These are phyloP conservation scores for Nemotelus pantherinus DNA, from an alignment of 2,888 invertebrate species.

Conservation along the genomic window DNA sequence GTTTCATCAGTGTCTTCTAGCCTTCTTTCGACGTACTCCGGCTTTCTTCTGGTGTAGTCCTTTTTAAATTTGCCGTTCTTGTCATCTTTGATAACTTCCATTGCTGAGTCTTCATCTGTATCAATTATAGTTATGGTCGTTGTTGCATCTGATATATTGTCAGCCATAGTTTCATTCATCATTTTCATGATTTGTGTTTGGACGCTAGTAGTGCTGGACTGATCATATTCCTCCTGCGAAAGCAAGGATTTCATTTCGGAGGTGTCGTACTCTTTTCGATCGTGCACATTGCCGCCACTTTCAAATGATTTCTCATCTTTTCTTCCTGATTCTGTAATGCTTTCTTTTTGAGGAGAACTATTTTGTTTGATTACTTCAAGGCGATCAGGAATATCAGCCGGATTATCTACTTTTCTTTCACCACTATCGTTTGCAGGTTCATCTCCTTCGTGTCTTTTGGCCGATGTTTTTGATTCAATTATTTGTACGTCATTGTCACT, in stretches of 20 bases:
- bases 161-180: not conserved
- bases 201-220: not conserved
- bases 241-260: constrained; percentile 22
- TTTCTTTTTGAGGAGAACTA: not conserved
- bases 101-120: constrained; percentile 70
- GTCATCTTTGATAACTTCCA: constrained; percentile 71
- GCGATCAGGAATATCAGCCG: too few relatives aligned
- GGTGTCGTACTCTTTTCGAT: constrained; percentile 8
- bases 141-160: constrained; percentile 14
- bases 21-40: constrained; percentile 55
- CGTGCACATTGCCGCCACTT: not conserved
- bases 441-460: constrained; percentile 46
- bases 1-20: constrained; percentile 41
- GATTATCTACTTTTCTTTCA: not conserved
- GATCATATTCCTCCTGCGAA: not conserved
- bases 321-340: not conserved
- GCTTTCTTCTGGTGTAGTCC: constrained; percentile 70
- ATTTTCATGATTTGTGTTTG: not conserved
- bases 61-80: constrained; percentile 71
- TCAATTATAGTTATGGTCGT: constrained; percentile 58
- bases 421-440: constrained; percentile 12
- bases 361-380: not conserved
- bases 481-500: constrained; percentile 48
- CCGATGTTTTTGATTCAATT: constrained; percentile 43
- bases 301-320: not conserved